Conservation (phyloP, 1,140 invertebrate species). For the Macrobrachium nipponense region DNA sequence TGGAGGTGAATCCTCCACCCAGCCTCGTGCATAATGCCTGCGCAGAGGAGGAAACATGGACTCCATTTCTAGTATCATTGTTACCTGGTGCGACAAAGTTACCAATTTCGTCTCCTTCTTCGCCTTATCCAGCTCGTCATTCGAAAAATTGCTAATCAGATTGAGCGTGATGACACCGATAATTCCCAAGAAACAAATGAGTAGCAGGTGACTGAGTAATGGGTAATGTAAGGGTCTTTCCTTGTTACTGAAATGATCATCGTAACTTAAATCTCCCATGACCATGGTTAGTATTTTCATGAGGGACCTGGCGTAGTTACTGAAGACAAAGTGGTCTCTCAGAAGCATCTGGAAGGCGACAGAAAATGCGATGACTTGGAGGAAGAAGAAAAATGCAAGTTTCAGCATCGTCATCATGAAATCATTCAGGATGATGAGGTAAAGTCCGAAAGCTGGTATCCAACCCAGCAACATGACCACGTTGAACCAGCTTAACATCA, state of each 20-base stretch:
- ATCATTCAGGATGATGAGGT: neutral
- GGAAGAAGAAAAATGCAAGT: neutral
- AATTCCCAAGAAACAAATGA: neutral
- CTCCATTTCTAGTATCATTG: neutral
- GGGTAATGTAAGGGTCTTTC: neutral
- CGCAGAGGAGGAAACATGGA: conserved; percentile 1
- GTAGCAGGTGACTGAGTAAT: neutral
- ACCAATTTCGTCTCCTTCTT: conserved; percentile 2
- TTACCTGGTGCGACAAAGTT: neutral
- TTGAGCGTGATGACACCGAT: conserved; percentile 4
- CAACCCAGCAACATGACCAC: conserved; percentile 2
- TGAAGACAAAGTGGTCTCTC: neutral
- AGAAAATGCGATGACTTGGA: conserved; percentile 2
- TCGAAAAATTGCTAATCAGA: neutral
- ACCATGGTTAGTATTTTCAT: conserved; percentile 11
- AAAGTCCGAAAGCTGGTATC: conserved; percentile 1
- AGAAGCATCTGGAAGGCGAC: conserved; percentile 19
- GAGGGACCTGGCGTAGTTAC: neutral
- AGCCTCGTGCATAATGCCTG: neutral
- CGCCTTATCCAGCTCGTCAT: neutral
- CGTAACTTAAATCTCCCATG: neutral
- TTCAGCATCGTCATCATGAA: conserved; percentile 2
- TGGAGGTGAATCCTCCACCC: neutral
- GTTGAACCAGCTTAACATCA: neutral
- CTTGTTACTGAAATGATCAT: neutral